phyloP scores from a whole-genome alignment of 2,888 invertebrate genomes.

The Leptogaster cylindrica region DNA sequence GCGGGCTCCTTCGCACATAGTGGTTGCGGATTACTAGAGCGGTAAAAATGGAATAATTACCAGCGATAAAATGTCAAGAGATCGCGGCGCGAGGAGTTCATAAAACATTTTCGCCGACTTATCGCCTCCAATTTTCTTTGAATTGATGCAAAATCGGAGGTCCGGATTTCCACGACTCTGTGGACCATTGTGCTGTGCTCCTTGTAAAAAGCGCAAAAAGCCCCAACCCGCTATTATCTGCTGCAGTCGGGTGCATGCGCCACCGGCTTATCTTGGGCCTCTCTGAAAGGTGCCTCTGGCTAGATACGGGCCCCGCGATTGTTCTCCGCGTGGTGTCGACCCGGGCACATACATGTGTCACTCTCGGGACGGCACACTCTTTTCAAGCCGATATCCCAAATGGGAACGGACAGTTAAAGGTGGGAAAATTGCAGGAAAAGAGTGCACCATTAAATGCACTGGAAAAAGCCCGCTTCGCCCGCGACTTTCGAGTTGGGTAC shows the following conservation, averaged over 20 bases:
- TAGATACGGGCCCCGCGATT: conserved; percentile 44
- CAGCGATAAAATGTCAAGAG: conserved; percentile 8
- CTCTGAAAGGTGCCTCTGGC: conserved; percentile 15
- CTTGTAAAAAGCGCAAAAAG: neutral
- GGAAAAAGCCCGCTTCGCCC: neutral
- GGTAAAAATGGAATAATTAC: conserved; percentile 22
- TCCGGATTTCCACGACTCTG: conserved; percentile 9
- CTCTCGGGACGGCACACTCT: conserved; percentile 51
- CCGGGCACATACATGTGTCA: conserved; percentile 62
- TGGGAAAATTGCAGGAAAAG: conserved; percentile 31
- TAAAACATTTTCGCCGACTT: conserved; percentile 26
- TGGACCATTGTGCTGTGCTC: conserved; percentile 11
- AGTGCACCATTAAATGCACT: neutral
- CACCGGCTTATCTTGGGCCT: neutral
- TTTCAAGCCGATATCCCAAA: conserved; percentile 42
- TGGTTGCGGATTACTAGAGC: too few species aligned
- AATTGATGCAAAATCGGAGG: conserved; percentile 3
- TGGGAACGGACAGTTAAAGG: conserved; percentile 17
- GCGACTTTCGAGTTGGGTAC: too few species aligned
- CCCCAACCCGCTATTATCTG: conserved; percentile 16
- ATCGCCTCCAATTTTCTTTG: conserved; percentile 27
- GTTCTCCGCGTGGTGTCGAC: conserved; percentile 57
- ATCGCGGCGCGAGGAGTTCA: conserved; percentile 15
- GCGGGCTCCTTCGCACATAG: too few species aligned
- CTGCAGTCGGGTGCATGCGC: neutral